Evolutionary conservation across 2,113 vertebrate genomes (phyloP).

Genomic region (Fregata magnificens): DNA sequence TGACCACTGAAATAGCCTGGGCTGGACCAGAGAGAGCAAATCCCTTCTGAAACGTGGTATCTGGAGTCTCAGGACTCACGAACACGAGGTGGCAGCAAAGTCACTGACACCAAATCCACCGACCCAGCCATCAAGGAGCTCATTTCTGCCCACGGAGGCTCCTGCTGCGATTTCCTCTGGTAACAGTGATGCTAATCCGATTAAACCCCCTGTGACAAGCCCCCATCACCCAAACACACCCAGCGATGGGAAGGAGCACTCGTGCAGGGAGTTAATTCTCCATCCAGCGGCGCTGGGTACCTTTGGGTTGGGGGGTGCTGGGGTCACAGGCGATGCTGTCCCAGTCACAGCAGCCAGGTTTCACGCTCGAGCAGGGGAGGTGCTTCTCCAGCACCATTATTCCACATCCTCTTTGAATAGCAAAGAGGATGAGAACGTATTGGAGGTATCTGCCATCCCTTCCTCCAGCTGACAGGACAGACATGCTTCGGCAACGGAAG

Average conservation of each 20-base stretch:
- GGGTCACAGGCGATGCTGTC: neutral
- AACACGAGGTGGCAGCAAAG: constrained; percentile 71
- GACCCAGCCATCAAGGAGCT: neutral
- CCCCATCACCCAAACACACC: fast-evolving
- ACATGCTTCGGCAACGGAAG: neutral
- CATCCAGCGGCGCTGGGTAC: neutral
- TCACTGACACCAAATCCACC: neutral
- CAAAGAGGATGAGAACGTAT: neutral
- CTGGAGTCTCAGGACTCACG: neutral
- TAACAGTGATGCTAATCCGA: neutral
- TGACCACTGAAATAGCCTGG: neutral
- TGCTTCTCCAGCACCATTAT: neutral
- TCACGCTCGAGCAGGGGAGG: neutral
- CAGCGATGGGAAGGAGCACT: neutral
- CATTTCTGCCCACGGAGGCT: neutral
- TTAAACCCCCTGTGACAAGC: neutral
- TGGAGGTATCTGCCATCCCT: neutral
- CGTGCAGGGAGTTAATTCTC: neutral
- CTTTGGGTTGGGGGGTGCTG: neutral
- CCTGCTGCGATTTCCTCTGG: neutral
- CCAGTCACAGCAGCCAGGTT: neutral
- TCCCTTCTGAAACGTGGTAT: neutral
- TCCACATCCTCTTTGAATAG: neutral
- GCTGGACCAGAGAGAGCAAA: neutral
- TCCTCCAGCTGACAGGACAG: neutral